Conservation (phyloP, 1,140 invertebrate genomes). For the Radopholus similis region DNA sequence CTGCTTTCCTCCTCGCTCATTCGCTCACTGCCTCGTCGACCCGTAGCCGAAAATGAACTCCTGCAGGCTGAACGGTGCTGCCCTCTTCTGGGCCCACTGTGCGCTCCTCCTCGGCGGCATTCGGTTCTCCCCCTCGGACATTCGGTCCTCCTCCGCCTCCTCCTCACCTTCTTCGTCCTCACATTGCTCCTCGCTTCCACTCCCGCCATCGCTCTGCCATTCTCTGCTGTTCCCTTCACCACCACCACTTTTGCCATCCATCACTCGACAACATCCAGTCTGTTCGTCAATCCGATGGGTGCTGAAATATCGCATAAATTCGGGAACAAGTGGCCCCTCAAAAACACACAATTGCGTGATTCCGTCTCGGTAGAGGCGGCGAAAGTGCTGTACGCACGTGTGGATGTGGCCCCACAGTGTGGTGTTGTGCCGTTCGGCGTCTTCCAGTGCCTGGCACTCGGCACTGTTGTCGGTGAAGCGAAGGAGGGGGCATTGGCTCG, state of each 20-base stretch:
- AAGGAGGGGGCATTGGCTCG: background rate
- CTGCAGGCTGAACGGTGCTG: background rate
- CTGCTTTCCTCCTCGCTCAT: too few species aligned
- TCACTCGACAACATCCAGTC: background rate
- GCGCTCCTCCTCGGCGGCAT: background rate
- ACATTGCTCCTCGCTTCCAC: background rate
- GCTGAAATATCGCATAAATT: background rate
- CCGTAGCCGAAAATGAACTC: background rate
- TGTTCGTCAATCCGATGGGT: background rate
- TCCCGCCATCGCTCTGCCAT: too few species aligned
- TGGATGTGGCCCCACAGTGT: background rate
- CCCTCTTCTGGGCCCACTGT: background rate
- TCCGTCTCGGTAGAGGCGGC: background rate
- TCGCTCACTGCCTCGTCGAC: too few species aligned
- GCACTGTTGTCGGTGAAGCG: background rate
- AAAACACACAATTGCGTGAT: constrained; percentile 1
- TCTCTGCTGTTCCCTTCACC: too few species aligned
- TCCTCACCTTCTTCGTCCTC: background rate
- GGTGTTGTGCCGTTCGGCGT: background rate
- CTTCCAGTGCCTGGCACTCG: background rate
- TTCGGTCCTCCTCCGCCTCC: background rate
- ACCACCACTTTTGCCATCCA: too few species aligned
- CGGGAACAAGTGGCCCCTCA: background rate
- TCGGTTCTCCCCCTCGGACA: background rate
- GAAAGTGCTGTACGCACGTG: background rate